Base-by-base conservation (phyloP, 2,113 vertebrate species). In the Colius striatus region DNA sequence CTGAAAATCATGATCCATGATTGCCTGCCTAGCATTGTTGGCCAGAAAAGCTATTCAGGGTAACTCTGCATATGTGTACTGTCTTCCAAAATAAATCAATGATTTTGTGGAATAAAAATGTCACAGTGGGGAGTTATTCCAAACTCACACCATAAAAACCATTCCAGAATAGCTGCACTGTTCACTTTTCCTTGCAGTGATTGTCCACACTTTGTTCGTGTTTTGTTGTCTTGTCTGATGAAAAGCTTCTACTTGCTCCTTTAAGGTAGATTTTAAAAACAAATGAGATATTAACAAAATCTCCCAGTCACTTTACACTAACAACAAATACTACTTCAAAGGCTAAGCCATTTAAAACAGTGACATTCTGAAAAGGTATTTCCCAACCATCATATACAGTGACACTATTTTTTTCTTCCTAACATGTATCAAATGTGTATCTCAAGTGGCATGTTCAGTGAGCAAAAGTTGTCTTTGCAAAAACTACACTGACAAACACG, bases 11-110 rank as follows among this genome's bases (percentile, higher is more conserved):
- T 2, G 1, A 58, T 90, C 58, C 29, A 16, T 50, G 60, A 55
- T 94, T 80, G 43, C 67, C 47, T 3, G 2, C 41, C 53, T 66
- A 43, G 84, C 4, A 1, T 8, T 21, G 29, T 62, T 83, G 72
- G 87, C 75, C 75, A 86, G 67, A 92, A 70, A 71, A 92, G 67
- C 75, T 90, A 11, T 89, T 87, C 41, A 55, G 67, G 51, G 51
- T 87, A 91, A 90, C 76, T 80, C 58, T 62, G 58, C 53, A 10
- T 89, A 57, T 48, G 58, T 62, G 51, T 73, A 36, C 87, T 91
- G 71, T 91, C 84, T 91, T 96, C 91, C 91, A 91, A 95, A 95
- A 90, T 77, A 96, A 93, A 95, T 86, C 90, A 53, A 7, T 88
- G 82, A 91, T 95, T 94, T 96, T 94, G 63, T 82, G 57, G 66